Conservation (phyloP, 2,888 invertebrate genomes). For the Thyatira batis region DNA sequence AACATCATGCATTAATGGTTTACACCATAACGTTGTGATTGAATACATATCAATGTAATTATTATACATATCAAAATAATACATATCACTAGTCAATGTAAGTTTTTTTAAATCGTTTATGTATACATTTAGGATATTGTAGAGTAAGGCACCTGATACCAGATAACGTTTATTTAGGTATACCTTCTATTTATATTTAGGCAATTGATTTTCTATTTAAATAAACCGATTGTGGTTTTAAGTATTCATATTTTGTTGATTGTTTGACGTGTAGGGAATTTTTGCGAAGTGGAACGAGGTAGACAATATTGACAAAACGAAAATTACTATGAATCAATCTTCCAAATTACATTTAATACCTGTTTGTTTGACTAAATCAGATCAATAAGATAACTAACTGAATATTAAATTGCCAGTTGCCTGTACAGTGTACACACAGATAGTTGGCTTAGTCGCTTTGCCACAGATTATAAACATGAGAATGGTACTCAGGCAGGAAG, state of each 20-base stretch:
- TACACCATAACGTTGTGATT: constrained; percentile 62
- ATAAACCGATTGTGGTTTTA: background rate
- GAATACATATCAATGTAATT: constrained; percentile 47
- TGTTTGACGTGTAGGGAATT: background rate
- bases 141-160: constrained; percentile 51
- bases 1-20: constrained; percentile 14
- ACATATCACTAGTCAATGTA: constrained; percentile 71
- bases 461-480: no score
- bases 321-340: no score
- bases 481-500: no score
- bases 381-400: no score
- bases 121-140: constrained; percentile 69
- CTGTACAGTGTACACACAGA: no score
- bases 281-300: background rate
- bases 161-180: constrained; percentile 51
- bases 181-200: background rate
- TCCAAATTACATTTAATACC: no score
- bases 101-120: constrained; percentile 74
- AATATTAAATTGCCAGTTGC: no score
- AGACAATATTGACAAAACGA: background rate
- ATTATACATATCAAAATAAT: constrained; percentile 56
- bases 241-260: background rate
- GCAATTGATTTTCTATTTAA: background rate
- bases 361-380: no score
- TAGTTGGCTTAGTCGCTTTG: no score